Conservation (phyloP, 2,113 vertebrate species). For the Hemibagrus wyckioides region DNA sequence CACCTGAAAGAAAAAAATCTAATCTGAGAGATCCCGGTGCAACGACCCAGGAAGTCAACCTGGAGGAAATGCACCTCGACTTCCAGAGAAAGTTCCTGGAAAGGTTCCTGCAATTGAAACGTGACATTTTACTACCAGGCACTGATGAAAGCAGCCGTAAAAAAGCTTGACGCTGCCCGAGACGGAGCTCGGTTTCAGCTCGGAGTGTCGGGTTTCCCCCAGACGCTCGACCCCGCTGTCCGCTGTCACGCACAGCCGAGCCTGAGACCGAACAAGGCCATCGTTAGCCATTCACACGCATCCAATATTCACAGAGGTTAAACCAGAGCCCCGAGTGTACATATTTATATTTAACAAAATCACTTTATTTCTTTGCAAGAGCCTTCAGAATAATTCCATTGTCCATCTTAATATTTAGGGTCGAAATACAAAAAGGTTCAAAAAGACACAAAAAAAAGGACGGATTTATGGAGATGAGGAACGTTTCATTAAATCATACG, state of each 20-base stretch:
- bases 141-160: conserved; percentile 6
- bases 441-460: neutral
- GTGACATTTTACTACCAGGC: neutral
- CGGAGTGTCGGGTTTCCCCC: conserved; percentile 26
- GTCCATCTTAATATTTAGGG: neutral
- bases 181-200: conserved; percentile 2
- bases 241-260: conserved; percentile 26
- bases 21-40: neutral
- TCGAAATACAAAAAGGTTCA: neutral
- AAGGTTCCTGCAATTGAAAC: neutral
- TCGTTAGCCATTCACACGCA: conserved; percentile 26
- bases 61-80: neutral
- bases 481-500: neutral
- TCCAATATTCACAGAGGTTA: conserved; percentile 11
- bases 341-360: neutral
- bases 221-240: conserved; percentile 39
- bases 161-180: neutral
- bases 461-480: neutral
- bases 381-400: neutral
- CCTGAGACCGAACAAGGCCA: conserved; percentile 18
- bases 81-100: conserved; percentile 11
- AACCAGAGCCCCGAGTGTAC: neutral
- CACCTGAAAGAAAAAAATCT: neutral
- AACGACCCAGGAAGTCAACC: neutral
- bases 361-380: neutral